Evolutionary conservation across 2,797 vertebrate species (phyloP).

Genomic region (Anguilla anguilla): DNA sequence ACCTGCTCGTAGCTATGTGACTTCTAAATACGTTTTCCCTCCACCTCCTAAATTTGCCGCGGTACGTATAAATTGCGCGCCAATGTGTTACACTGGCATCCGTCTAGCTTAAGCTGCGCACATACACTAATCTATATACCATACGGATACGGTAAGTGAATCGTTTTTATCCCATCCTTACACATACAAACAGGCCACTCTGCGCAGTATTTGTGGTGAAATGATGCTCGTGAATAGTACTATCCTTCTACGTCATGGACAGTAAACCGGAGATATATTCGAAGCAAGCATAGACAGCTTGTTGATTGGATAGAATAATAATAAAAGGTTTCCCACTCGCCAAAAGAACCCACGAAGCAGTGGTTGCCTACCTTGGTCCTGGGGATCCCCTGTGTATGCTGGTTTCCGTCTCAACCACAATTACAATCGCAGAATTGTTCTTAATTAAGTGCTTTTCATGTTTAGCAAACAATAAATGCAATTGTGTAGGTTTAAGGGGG

Average conservation of each 20-base stretch:
- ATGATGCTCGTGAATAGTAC: background rate
- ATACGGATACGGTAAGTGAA: background rate
- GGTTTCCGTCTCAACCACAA: no score
- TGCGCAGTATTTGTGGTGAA: background rate
- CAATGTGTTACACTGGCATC: background rate
- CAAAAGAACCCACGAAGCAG: no score
- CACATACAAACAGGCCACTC: background rate
- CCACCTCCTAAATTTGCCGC: conserved; percentile 36
- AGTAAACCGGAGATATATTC: background rate
- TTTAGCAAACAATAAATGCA: no score
- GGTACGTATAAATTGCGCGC: conserved; percentile 26
- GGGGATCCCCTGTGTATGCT: no score
- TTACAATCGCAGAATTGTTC: no score
- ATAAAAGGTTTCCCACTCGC: no score
- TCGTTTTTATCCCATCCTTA: background rate
- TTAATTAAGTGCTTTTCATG: no score
- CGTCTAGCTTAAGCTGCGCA: background rate
- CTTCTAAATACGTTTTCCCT: background rate
- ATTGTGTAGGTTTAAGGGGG: no score
- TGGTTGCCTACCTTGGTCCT: no score
- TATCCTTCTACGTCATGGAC: background rate
- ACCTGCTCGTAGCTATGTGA: background rate
- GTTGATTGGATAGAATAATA: no score
- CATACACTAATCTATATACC: background rate
- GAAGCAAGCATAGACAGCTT: background rate